A percentile compares a stretch with the other conserved stretches of the same genome.
These are phyloP conservation scores for Drosophila mimetica DNA, from an alignment of 2,888 invertebrate genomes.

Conservation along the genomic window DNA sequence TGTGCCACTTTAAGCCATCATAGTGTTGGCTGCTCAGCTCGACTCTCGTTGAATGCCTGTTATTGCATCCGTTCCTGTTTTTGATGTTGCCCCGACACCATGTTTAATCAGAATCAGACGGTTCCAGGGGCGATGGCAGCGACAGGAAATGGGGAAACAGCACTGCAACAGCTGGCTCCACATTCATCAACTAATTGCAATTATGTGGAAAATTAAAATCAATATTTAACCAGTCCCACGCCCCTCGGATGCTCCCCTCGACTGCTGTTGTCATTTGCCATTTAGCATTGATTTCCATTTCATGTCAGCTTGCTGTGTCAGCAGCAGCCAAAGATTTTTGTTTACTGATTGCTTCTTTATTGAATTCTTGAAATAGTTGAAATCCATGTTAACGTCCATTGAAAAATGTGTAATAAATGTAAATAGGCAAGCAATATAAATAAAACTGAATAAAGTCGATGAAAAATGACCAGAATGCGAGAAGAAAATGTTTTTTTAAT, in stretches of 20 bases:
- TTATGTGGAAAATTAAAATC: conserved; percentile 68
- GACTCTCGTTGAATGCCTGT: conserved; percentile 21
- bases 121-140: conserved; percentile 10
- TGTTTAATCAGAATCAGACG: conserved; percentile 51
- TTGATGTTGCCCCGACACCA: conserved; percentile 39
- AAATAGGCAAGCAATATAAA: not conserved
- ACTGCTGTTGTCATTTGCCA: conserved; percentile 40
- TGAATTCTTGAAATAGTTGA: conserved; percentile 18
- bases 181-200: conserved; percentile 64
- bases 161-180: conserved; percentile 44
- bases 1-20: conserved; percentile 8
- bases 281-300: conserved; percentile 57
- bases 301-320: conserved; percentile 35
- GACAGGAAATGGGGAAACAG: conserved; percentile 25
- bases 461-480: not conserved
- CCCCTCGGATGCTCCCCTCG: conserved; percentile 10
- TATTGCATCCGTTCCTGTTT: conserved; percentile 28
- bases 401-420: not conserved
- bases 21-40: conserved; percentile 1
- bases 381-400: not conserved
- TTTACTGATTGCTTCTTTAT: conserved; percentile 15
- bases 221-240: conserved; percentile 58
- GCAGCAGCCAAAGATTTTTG: conserved; percentile 4
- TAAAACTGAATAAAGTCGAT: not conserved
- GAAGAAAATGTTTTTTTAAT: not conserved